Conservation (phyloP, 2,888 invertebrate genomes). For the Deilephila porcellus region DNA sequence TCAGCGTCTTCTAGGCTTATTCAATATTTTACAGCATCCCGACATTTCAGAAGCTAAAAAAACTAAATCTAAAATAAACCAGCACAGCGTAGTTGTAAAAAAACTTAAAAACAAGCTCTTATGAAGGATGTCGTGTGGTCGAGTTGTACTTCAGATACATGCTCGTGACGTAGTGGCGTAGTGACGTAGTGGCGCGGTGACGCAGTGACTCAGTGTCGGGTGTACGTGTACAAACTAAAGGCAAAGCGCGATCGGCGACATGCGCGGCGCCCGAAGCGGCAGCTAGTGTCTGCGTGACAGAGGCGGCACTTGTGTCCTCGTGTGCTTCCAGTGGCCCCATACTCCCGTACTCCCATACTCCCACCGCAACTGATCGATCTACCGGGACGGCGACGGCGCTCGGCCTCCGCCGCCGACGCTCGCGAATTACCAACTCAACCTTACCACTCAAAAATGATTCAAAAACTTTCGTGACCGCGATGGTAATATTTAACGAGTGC, state of each 20-base stretch:
- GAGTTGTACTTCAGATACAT: conserved; percentile 48
- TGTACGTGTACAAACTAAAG: conserved; percentile 48
- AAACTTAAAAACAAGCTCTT: conserved; percentile 69
- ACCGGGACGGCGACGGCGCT: conserved; percentile 41
- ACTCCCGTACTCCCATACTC: conserved; percentile 24
- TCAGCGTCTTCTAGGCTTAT: conserved; percentile 59
- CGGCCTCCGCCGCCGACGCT: conserved; percentile 28
- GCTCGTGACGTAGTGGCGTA: conserved; percentile 47
- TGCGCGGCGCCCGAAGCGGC: conserved; percentile 50
- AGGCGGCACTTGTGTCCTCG: conserved; percentile 71
- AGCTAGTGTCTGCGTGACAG: conserved; percentile 54
- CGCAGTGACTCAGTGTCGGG: conserved; percentile 37
- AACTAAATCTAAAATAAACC: conserved; percentile 67
- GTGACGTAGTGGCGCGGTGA: conserved; percentile 36
- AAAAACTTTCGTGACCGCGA: conserved; percentile 70
- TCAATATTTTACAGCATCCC: conserved; percentile 63
- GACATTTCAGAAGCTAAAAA: conserved; percentile 64
- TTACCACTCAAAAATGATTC: conserved; percentile 59
- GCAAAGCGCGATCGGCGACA: conserved; percentile 60
- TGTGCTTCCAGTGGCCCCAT: conserved; percentile 81
- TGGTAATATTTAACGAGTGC: conserved; percentile 73
- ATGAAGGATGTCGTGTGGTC: conserved; percentile 66
- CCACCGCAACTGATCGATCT: conserved; percentile 47
- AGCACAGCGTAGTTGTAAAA: conserved; percentile 69
- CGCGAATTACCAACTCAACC: conserved; percentile 41